These are phyloP conservation scores for Azorinus chamasolen DNA, from an alignment of 2,888 invertebrate genomes.

Conservation along the genomic window DNA sequence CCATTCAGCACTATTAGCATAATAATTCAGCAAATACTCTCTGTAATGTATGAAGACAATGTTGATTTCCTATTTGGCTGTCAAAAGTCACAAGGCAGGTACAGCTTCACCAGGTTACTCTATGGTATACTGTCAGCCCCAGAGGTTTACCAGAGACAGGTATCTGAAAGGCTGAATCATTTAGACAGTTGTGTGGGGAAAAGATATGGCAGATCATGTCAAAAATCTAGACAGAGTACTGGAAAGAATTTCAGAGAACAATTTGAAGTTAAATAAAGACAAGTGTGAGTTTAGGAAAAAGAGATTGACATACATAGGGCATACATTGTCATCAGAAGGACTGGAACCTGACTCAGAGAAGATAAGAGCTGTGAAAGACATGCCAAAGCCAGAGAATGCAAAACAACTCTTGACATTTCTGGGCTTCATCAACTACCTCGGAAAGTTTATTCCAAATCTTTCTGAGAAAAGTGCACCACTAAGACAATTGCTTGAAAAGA, in stretches of 20 bases:
- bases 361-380: conserved; percentile 28
- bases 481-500: conserved; percentile 47
- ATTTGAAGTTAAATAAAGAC: conserved; percentile 40
- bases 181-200: conserved; percentile 47
- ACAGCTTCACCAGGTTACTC: conserved; percentile 40
- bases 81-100: conserved; percentile 44
- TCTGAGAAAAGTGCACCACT: conserved; percentile 56
- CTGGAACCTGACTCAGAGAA: conserved; percentile 46
- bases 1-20: too few species aligned
- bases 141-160: conserved; percentile 47
- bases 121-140: conserved; percentile 49
- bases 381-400: conserved; percentile 20
- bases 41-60: too few species aligned
- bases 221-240: conserved; percentile 25
- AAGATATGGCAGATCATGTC: conserved; percentile 44
- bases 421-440: conserved; percentile 66
- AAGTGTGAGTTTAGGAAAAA: conserved; percentile 48
- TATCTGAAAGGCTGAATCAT: conserved; percentile 35
- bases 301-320: conserved; percentile 52
- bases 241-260: conserved; percentile 16
- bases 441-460: conserved; percentile 45
- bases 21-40: too few species aligned
- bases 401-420: conserved; percentile 36
- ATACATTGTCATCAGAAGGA: conserved; percentile 35
- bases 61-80: too few species aligned